phyloP scores from a whole-genome alignment of 2,888 invertebrate genomes.

The Erebia epiphron region DNA sequence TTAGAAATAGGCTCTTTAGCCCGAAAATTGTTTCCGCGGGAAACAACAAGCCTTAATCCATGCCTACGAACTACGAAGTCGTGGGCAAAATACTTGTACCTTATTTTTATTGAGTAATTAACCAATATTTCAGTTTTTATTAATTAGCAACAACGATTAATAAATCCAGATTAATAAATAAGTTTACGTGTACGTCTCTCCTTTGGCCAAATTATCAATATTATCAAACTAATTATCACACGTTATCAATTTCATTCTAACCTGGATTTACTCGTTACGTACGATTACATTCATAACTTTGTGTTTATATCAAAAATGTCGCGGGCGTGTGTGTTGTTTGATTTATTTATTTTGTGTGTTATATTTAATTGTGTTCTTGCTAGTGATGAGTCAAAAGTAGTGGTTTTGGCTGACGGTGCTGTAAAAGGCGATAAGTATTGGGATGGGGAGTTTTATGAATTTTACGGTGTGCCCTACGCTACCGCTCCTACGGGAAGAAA shows the following conservation, averaged over 20 bases:
- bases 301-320: constrained; percentile 49
- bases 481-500: constrained; percentile 64
- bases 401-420: constrained; percentile 59
- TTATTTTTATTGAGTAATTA: too few species aligned
- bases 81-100: too few species aligned
- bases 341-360: constrained; percentile 45
- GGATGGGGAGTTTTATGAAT: constrained; percentile 73
- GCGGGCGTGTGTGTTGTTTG: constrained; percentile 43
- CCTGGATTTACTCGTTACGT: constrained; percentile 25
- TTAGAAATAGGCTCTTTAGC: too few species aligned
- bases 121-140: too few species aligned
- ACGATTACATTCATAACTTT: neutral
- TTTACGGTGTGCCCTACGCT: constrained; percentile 71
- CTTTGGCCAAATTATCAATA: constrained; percentile 26
- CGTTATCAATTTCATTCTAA: constrained; percentile 22
- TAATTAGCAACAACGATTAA: neutral
- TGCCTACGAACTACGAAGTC: too few species aligned
- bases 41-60: too few species aligned
- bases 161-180: constrained; percentile 25
- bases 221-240: constrained; percentile 32
- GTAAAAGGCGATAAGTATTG: constrained; percentile 67
- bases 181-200: constrained; percentile 38
- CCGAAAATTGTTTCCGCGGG: too few species aligned
- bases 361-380: constrained; percentile 45
- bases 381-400: constrained; percentile 49